Conservation (phyloP, 2,888 invertebrate species). For the Cryptocephalus primarius region DNA sequence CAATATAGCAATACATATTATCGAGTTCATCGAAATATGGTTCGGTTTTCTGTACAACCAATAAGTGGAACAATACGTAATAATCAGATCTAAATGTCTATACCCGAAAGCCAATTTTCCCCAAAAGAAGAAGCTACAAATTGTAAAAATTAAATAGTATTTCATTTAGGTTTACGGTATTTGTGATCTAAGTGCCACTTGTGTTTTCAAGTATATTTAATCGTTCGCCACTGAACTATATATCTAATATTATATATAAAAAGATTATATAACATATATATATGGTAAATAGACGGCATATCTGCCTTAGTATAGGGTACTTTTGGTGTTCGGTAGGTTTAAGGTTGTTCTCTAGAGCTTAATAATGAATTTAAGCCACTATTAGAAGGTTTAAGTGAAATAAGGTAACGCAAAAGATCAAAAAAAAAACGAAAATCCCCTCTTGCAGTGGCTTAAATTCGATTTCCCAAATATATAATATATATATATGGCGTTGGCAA, state of each 20-base stretch:
- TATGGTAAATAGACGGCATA: conserved; percentile 31
- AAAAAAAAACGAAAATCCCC: too few relatives aligned
- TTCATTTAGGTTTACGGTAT: conserved; percentile 55
- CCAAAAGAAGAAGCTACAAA: not conserved
- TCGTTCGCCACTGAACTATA: conserved; percentile 38
- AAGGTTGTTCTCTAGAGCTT: conserved; percentile 32
- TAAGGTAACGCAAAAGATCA: too few relatives aligned
- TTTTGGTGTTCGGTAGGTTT: conserved; percentile 37
- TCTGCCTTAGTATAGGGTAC: conserved; percentile 34
- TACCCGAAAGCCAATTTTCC: conserved; percentile 21
- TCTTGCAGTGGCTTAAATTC: too few relatives aligned
- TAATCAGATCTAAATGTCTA: conserved; percentile 8
- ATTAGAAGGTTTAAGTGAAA: not conserved
- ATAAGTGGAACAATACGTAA: conserved; percentile 11
- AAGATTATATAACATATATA: conserved; percentile 33
- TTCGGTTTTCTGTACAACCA: conserved; percentile 12
- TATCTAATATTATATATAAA: conserved; percentile 35
- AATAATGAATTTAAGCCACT: conserved; percentile 15
- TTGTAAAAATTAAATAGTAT: conserved; percentile 22
- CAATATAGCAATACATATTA: too few relatives aligned
- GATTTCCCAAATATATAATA: too few relatives aligned
- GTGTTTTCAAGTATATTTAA: conserved; percentile 50
- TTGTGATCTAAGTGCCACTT: conserved; percentile 72
- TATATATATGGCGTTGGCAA: conserved; percentile 13
- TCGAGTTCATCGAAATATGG: not conserved